These are phyloP conservation scores for Lasioglossum albipes DNA, from an alignment of 1,140 invertebrate genomes.

Conservation along the genomic window DNA sequence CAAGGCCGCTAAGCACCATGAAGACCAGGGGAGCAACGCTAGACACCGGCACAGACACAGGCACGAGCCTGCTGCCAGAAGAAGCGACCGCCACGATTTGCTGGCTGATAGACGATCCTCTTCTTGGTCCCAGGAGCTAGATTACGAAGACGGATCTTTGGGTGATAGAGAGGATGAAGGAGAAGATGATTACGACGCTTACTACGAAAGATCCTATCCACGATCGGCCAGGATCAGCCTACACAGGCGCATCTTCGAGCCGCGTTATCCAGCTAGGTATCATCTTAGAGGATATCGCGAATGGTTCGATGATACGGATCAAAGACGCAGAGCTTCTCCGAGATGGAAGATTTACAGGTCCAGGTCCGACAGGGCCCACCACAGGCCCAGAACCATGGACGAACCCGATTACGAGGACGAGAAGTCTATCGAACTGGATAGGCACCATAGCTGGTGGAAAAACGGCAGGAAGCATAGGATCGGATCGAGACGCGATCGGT, in stretches of 20 bases:
- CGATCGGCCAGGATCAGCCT: slow-evolving; percentile 7
- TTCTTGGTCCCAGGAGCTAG: slow-evolving; percentile 45
- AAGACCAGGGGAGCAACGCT: slow-evolving; percentile 37
- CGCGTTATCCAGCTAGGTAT: slow-evolving; percentile 35
- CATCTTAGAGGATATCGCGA: slow-evolving; percentile 26
- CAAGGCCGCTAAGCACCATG: slow-evolving; percentile 47
- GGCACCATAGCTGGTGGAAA: slow-evolving; percentile 19
- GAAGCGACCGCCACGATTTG: not conserved
- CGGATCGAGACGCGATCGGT: slow-evolving; percentile 20
- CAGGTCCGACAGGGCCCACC: slow-evolving; percentile 12
- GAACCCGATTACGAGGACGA: slow-evolving; percentile 48
- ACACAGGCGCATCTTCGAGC: slow-evolving; percentile 22
- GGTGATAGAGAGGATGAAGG: slow-evolving; percentile 26
- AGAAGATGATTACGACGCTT: slow-evolving; percentile 42
- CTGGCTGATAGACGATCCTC: not conserved
- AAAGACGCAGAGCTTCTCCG: slow-evolving; percentile 19
- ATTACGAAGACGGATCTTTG: slow-evolving; percentile 43
- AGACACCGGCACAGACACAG: slow-evolving; percentile 63
- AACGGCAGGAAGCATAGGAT: slow-evolving; percentile 24
- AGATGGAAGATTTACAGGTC: slow-evolving; percentile 17
- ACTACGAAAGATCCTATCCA: slow-evolving; percentile 46
- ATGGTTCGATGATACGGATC: slow-evolving; percentile 33
- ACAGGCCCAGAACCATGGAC: slow-evolving; percentile 37
- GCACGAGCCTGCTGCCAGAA: slow-evolving; percentile 65
- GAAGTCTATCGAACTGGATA: slow-evolving; percentile 9